Base-by-base conservation (phyloP, 2,888 invertebrate species). In the Leucophenga maculata region DNA sequence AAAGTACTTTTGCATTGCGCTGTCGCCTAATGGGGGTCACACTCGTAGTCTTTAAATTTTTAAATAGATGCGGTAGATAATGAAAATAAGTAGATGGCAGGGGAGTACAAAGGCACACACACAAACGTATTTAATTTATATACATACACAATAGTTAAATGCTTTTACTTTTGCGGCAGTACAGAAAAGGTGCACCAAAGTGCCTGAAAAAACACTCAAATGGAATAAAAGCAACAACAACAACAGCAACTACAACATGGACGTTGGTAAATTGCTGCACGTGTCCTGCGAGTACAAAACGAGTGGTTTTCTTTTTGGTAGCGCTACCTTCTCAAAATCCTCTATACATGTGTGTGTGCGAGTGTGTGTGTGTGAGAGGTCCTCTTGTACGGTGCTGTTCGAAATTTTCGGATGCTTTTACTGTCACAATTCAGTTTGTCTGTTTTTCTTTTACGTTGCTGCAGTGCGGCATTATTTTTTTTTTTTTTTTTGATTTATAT, bases 41-140 rank as follows among this genome's bases (percentile, higher is more conserved):
- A 83, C 83, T 80, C 78, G 72, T 67, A 75, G 79, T 60, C 75
- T 77, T 84, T 85, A 83, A 80, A 85, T 85, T 84, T 84, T 84
- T 83, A 84, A 83, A 83, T 82, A 85, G 83, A 81, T 85, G 81
- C 80, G 84, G 71, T 84, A 77, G 83, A 82, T 83, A 83, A 83
- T 85, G 85, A 84, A 84, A 82, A 80, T 85, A 84, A 83, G 85
- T 77, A 78, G 74, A 73, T 74, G 72, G n/a, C 73, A 68, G 64
- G 79, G 81, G 79, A 82, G 70, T 66, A 68, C 32, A 39, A 11
- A 22, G 9, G n/a, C 50, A 55, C 26, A 14, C 22, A 9, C 9
- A 52, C 1, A 52, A 6, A 52, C 2, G 16, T n/a, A 48, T n/a
- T n/a, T n/a, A n/a, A n/a, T n/a, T n/a, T n/a, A n/a, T n/a, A n/a